phyloP scores from a whole-genome alignment of 2,797 vertebrate genomes.

The Melopsittacus undulatus region DNA sequence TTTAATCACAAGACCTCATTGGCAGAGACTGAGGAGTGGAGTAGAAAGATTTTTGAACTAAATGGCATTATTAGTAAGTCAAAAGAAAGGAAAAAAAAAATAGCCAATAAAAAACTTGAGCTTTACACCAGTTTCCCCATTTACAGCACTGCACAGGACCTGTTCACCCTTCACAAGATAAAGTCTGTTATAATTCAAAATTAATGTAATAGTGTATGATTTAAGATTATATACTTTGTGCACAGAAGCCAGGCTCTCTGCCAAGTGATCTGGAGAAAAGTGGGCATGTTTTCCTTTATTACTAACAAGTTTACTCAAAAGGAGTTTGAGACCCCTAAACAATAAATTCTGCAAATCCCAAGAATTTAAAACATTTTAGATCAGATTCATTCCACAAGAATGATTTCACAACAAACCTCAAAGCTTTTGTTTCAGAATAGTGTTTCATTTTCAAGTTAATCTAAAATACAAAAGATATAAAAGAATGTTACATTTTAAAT shows the following conservation, averaged over 20 bases:
- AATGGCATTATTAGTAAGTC: neutral
- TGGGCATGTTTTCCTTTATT: neutral
- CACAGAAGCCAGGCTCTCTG: neutral
- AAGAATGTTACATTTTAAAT: neutral
- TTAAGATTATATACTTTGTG: neutral
- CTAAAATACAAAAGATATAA: neutral
- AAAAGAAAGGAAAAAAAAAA: neutral
- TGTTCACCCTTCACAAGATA: neutral
- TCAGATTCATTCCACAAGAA: neutral
- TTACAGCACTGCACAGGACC: neutral
- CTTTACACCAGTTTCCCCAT: neutral
- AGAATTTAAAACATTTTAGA: neutral
- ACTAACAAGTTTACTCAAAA: neutral
- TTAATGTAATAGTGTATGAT: neutral
- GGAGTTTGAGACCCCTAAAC: neutral
- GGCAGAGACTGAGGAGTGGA: neutral
- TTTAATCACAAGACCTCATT: neutral
- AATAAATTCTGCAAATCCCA: neutral
- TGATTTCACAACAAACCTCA: neutral
- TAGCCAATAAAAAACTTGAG: neutral
- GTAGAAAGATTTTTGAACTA: neutral
- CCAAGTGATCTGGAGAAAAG: neutral
- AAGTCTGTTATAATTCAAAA: neutral
- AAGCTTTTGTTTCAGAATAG: neutral
- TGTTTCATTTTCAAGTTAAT: neutral